Evolutionary conservation across 2,888 invertebrate species (phyloP).

Genomic region (Emmelina monodactyla): DNA sequence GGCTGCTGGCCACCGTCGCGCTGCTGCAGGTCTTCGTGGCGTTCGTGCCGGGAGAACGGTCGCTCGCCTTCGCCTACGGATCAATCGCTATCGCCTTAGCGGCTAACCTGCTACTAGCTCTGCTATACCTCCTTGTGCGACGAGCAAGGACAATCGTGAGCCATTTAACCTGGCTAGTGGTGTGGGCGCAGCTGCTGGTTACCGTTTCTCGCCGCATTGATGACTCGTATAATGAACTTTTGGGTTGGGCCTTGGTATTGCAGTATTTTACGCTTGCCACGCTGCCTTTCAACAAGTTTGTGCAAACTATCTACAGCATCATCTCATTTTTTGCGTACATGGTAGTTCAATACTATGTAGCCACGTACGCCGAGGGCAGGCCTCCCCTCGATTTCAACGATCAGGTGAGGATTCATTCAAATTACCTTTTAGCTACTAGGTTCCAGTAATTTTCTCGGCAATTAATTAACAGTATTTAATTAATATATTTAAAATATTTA

Average conservation of each 20-base stretch:
- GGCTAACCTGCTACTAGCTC: constrained; percentile 29
- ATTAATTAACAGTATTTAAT: too few relatives aligned
- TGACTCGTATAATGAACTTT: constrained; percentile 65
- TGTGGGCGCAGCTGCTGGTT: constrained; percentile 47
- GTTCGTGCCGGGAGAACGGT: constrained; percentile 48
- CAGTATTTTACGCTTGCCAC: constrained; percentile 79
- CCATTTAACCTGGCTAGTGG: constrained; percentile 71
- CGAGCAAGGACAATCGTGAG: constrained; percentile 62
- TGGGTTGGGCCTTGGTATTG: constrained; percentile 79
- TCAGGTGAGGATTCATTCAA: too few relatives aligned
- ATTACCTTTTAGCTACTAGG: too few relatives aligned
- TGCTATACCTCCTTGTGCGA: constrained; percentile 27
- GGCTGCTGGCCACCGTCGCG: constrained; percentile 37
- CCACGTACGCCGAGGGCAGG: constrained; percentile 30
- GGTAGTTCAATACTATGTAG: constrained; percentile 43
- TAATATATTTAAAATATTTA: too few relatives aligned
- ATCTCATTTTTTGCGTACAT: constrained; percentile 36
- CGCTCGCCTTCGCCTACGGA: constrained; percentile 34
- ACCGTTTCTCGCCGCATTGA: constrained; percentile 55
- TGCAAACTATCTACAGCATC: constrained; percentile 35
- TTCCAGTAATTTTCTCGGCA: too few relatives aligned
- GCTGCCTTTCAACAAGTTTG: constrained; percentile 66
- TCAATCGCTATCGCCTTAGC: constrained; percentile 28
- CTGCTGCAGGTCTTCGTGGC: constrained; percentile 39
- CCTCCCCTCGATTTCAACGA: constrained; percentile 39